Evolutionary conservation across 2,888 invertebrate genomes (phyloP).

Genomic region (Caenorhabditis wallacei): DNA sequence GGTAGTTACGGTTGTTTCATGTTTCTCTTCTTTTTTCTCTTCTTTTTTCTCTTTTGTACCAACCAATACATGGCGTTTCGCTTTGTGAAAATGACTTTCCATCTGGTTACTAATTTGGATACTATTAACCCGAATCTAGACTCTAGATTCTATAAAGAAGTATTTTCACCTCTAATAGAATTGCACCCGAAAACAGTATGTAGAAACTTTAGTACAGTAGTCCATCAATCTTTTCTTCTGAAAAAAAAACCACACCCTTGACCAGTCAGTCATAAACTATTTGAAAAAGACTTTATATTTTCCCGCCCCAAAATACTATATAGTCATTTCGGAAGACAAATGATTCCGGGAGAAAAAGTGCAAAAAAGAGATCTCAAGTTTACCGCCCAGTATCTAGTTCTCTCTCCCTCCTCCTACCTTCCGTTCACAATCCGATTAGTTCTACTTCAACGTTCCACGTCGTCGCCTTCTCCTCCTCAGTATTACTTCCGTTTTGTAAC

Average conservation of each 20-base stretch:
- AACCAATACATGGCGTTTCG: conserved; percentile 2
- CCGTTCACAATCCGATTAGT: conserved; percentile 40
- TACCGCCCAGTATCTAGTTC: conserved; percentile 42
- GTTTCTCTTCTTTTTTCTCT: conserved; percentile 4
- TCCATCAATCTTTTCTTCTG: background rate
- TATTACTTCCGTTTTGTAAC: conserved; percentile 25
- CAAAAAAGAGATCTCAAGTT: conserved; percentile 23
- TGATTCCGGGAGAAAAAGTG: conserved; percentile 28
- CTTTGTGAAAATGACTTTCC: background rate
- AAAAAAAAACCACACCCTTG: conserved; percentile 22
- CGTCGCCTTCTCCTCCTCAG: conserved; percentile 25
- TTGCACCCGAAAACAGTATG: no score
- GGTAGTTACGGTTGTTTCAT: conserved; percentile 36
- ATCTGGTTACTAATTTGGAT: background rate
- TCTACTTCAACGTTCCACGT: conserved; percentile 38
- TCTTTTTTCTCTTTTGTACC: conserved; percentile 10
- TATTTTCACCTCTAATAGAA: no score
- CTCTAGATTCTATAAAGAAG: no score
- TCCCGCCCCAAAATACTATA: background rate
- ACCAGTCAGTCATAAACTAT: conserved; percentile 18
- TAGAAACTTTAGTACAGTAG: background rate
- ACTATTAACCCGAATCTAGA: no score
- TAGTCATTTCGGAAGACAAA: conserved; percentile 2
- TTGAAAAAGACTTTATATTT: background rate
- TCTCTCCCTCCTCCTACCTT: background rate